These are phyloP conservation scores for Dolichopus griseipennis DNA, from an alignment of 2,888 invertebrate genomes.

Conservation along the genomic window DNA sequence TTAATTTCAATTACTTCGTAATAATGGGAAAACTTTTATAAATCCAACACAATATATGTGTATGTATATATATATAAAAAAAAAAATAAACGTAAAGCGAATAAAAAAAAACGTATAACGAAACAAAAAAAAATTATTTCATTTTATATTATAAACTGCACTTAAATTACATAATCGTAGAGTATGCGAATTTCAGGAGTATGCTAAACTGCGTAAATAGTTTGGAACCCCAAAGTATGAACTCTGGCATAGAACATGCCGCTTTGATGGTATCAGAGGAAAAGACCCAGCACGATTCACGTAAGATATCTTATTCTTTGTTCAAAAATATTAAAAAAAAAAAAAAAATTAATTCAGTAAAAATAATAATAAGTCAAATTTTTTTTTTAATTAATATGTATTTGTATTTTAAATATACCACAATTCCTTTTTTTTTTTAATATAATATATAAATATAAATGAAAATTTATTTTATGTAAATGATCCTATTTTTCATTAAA, in stretches of 20 bases:
- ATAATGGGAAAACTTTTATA: background rate
- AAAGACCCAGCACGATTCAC: constrained; percentile 70
- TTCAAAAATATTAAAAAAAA: constrained; percentile 21
- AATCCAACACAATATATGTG: background rate
- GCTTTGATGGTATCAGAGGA: constrained; percentile 69
- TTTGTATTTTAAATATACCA: background rate
- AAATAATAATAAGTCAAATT: background rate
- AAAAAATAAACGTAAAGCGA: too few relatives aligned
- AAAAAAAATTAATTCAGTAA: constrained; percentile 9
- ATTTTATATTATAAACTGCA: constrained; percentile 34
- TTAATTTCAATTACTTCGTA: too few relatives aligned
- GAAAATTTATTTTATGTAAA: constrained; percentile 2
- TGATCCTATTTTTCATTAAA: background rate
- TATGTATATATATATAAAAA: background rate
- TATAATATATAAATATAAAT: constrained; percentile 22
- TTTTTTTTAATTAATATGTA: background rate
- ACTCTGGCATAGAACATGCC: constrained; percentile 65
- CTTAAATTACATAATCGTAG: constrained; percentile 47
- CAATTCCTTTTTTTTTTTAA: constrained; percentile 20
- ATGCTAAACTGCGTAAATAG: constrained; percentile 94
- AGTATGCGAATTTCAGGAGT: constrained; percentile 65
- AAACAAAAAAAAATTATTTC: constrained; percentile 21
- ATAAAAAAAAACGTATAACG: background rate
- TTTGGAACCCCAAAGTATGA: constrained; percentile 76
- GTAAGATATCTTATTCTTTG: constrained; percentile 50